Evolutionary conservation across 2,113 vertebrate species (phyloP).

Genomic region (Sceloporus undulatus): DNA sequence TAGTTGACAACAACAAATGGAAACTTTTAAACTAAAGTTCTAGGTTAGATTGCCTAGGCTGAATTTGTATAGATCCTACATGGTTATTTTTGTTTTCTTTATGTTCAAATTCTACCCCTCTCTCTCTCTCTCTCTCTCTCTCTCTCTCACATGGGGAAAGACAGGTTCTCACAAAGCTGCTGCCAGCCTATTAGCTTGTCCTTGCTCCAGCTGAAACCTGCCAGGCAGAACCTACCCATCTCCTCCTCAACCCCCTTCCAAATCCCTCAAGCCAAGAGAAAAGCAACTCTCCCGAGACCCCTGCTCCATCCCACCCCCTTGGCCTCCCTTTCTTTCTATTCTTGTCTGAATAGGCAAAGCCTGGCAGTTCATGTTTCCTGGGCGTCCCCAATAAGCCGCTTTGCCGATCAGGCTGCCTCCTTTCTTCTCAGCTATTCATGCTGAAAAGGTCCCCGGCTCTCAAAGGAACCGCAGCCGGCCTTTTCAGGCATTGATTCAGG

Average conservation of each 20-base stretch:
- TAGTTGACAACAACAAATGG: too few relatives aligned
- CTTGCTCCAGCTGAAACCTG: conserved; percentile 14
- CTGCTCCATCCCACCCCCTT: too few relatives aligned
- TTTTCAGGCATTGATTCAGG: conserved; percentile 81
- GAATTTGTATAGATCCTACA: too few relatives aligned
- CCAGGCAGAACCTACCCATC: too few relatives aligned
- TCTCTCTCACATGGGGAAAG: not conserved
- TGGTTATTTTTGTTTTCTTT: too few relatives aligned
- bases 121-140: not conserved
- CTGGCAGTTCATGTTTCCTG: conserved; percentile 64
- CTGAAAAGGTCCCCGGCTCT: conserved; percentile 80
- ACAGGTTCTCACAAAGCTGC: not conserved
- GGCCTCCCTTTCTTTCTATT: conserved; percentile 42
- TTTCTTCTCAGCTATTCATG: conserved; percentile 89
- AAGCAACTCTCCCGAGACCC: not conserved
- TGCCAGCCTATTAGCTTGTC: conserved; percentile 39
- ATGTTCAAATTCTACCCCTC: too few relatives aligned
- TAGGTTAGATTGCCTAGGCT: too few relatives aligned
- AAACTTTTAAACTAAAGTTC: too few relatives aligned
- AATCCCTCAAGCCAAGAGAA: conserved; percentile 57
- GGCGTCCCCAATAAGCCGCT: conserved; percentile 58
- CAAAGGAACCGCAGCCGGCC: conserved; percentile 77
- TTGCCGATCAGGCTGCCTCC: conserved; percentile 80
- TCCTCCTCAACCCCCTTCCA: not conserved
- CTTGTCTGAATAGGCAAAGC: conserved; percentile 45